Base-by-base conservation (phyloP, 2,113 vertebrate species). In the Pungitius pungitius region DNA sequence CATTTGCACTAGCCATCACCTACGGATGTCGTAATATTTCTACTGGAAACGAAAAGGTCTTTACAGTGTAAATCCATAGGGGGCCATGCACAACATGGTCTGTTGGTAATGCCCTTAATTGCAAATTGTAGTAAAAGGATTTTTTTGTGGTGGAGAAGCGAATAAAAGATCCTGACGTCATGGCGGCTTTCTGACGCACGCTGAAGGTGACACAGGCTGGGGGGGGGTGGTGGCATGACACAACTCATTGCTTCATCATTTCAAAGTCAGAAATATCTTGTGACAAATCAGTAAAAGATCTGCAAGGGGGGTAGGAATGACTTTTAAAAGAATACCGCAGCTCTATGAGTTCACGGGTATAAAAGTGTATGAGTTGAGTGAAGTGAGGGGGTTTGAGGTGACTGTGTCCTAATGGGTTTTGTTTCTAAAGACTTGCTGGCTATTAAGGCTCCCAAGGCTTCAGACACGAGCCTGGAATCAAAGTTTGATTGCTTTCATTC, bases 121-220 rank as follows among this genome's bases (percentile, higher is more conserved):
- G n/a, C 65, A 73, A 69, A 80, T 72, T 66, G 33, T 18, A 61
- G 65, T 52, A 63, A 20, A 37, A 55, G 10, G 42, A n/a, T 49
- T 39, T 30, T 40, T n/a, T n/a, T n/a, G 76, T 37, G 73, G 47
- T 33, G 54, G 43, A 54, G 55, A 54, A 42, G 59, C n/a, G 30
- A 49, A 69, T 61, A 60, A 57, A 77, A 66, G 37, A 26, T 10
- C 18, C 57, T 77, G 76, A 71, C 40, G 27, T 80, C 54, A 76
- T 33, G 17, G 33, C 51, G 72, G 39, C 47, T 69, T 40, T 72
- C 45, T 81, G 67, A 74, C 24, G 37, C 55, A 8, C 4, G 8
- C 54, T 83, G 70, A 84, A 70, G 72, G 79, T 83, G 78, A 76
- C 82, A 86, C 57, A 39, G 69, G 55, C 83, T 78, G n/a, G n/a